A percentile compares a stretch with the other conserved stretches of the same genome.
phyloP scores from a whole-genome alignment of 2,888 invertebrate species.

The Sinopyrophorus schimmeli region DNA sequence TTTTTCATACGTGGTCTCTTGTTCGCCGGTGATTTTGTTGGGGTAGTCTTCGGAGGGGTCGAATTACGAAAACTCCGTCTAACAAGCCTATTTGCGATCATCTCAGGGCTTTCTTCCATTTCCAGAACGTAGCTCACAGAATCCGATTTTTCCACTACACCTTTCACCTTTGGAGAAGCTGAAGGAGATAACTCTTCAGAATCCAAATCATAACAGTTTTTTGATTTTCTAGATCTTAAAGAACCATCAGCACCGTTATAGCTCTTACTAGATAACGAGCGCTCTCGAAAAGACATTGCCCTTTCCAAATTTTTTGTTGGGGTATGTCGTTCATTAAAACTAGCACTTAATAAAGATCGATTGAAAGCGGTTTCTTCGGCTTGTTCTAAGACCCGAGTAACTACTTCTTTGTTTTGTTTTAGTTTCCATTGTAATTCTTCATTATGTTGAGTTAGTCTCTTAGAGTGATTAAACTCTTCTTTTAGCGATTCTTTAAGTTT shows the following conservation, averaged over 20 bases:
- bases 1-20: constrained; percentile 55
- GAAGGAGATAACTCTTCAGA: constrained; percentile 60
- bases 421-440: constrained; percentile 89
- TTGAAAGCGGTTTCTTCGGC: constrained; percentile 42
- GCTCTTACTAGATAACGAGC: constrained; percentile 38
- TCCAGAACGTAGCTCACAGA: constrained; percentile 87
- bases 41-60: constrained; percentile 54
- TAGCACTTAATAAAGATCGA: constrained; percentile 48
- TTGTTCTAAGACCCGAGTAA: constrained; percentile 54
- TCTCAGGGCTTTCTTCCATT: constrained; percentile 73
- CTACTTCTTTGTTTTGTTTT: constrained; percentile 78
- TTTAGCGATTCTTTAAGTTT: constrained; percentile 73
- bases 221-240: constrained; percentile 42
- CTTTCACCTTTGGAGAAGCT: constrained; percentile 76
- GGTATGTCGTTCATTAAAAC: constrained; percentile 45
- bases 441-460: constrained; percentile 77
- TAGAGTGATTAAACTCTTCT: constrained; percentile 77
- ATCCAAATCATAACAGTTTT: constrained; percentile 44
- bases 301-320: constrained; percentile 40
- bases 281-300: constrained; percentile 47
- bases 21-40: constrained; percentile 49
- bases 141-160: constrained; percentile 82
- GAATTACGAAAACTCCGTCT: constrained; percentile 67
- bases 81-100: constrained; percentile 70
- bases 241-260: constrained; percentile 30